A percentile compares a stretch with the other conserved stretches of the same genome.
Conservation (phyloP, 2,888 invertebrate genomes). For the Nomada fabriciana region DNA sequence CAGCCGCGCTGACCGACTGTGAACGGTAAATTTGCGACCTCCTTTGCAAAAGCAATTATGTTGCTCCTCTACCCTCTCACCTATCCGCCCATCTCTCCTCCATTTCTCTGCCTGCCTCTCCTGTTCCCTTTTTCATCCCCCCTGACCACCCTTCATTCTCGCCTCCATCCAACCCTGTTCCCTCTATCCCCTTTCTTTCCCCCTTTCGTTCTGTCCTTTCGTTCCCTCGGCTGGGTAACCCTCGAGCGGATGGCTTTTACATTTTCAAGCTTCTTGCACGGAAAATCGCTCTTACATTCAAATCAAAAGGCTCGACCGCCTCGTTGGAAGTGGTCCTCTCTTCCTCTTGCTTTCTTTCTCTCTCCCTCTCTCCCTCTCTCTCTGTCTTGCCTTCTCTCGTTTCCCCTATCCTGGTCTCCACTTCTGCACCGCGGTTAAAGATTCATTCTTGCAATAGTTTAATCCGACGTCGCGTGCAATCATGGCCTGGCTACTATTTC, state of each 20-base stretch:
- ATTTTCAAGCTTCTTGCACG: constrained; percentile 73
- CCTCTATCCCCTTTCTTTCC: constrained; percentile 5
- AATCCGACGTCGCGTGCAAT: constrained; percentile 52
- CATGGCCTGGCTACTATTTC: constrained; percentile 47
- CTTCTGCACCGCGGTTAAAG: constrained; percentile 56
- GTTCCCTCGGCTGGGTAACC: constrained; percentile 43
- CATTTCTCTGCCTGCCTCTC: constrained; percentile 16
- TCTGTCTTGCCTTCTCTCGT: background rate
- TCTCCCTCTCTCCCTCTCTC: background rate
- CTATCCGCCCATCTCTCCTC: constrained; percentile 37
- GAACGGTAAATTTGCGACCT: constrained; percentile 75
- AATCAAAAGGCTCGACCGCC: constrained; percentile 70
- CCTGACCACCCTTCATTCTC: constrained; percentile 6
- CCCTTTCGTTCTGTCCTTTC: constrained; percentile 14
- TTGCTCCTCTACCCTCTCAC: constrained; percentile 58
- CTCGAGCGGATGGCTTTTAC: constrained; percentile 70
- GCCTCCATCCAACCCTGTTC: constrained; percentile 8
- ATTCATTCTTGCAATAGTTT: constrained; percentile 64
- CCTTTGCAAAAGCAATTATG: constrained; percentile 74
- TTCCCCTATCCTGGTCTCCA: background rate
- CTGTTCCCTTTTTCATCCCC: background rate
- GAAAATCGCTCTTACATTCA: constrained; percentile 78
- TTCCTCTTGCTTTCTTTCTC: background rate
- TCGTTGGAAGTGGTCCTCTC: constrained; percentile 53
- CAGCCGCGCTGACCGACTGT: constrained; percentile 71